Percentiles rank a stretch among this genome's conserved stretches.
phyloP scores from a whole-genome alignment of 1,140 invertebrate genomes.

The Conus betulinus region DNA sequence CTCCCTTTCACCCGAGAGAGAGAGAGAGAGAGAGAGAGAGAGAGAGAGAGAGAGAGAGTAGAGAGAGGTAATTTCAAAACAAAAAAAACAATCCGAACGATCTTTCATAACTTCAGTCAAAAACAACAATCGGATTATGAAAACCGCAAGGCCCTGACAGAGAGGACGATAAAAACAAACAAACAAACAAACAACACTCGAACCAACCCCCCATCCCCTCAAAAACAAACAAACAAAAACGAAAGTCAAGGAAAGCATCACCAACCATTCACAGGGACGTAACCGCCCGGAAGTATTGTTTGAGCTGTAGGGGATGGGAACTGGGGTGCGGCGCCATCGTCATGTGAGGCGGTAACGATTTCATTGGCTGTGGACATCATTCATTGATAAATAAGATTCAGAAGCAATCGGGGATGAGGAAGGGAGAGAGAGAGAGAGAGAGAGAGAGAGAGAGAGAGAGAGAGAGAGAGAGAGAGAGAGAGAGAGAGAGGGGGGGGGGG shows the following conservation, averaged over 20 bases:
- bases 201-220: too few relatives aligned
- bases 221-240: too few relatives aligned
- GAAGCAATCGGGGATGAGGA: not conserved
- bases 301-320: constrained; percentile 67
- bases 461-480: not conserved
- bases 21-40: too few relatives aligned
- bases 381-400: not conserved
- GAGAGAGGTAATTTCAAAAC: too few relatives aligned
- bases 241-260: not conserved
- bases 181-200: not conserved
- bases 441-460: constrained; percentile 39
- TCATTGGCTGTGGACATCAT: constrained; percentile 48
- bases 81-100: too few relatives aligned
- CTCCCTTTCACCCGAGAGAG: too few relatives aligned
- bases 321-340: constrained; percentile 57
- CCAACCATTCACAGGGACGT: constrained; percentile 47
- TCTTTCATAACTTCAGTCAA: too few relatives aligned
- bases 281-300: constrained; percentile 59
- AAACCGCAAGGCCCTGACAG: too few relatives aligned
- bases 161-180: too few relatives aligned
- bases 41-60: too few relatives aligned
- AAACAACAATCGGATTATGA: too few relatives aligned
- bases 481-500: too few relatives aligned
- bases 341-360: constrained; percentile 40
- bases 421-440: constrained; percentile 32